Evolutionary conservation across 2,113 vertebrate species (phyloP).

Genomic region (Trochalopteron elliotii): DNA sequence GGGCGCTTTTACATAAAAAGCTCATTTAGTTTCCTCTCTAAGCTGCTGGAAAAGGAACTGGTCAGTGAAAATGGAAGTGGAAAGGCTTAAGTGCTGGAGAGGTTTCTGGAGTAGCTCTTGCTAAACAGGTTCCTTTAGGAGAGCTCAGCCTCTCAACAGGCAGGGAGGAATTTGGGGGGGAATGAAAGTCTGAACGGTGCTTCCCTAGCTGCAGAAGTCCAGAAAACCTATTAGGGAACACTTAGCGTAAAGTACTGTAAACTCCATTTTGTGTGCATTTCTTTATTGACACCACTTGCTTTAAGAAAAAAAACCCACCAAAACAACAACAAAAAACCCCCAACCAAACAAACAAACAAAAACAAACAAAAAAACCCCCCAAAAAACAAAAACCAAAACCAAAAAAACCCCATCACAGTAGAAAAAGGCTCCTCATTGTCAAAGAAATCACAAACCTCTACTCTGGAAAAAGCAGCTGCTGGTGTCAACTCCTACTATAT

Average conservation of each 20-base stretch:
- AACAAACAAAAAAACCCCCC: neutral
- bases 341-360: too few relatives aligned
- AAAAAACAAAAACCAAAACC: too few relatives aligned
- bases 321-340: too few relatives aligned
- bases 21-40: rapidly evolving
- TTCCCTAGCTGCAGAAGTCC: neutral
- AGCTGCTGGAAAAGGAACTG: neutral
- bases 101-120: neutral
- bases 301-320: neutral
- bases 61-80: neutral
- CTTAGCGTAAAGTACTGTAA: neutral
- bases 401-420: neutral
- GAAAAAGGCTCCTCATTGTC: neutral
- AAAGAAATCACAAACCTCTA: neutral
- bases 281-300: neutral
- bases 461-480: neutral
- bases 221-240: neutral
- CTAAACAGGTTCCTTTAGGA: neutral
- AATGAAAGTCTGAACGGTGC: neutral
- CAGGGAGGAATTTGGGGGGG: rapidly evolving
- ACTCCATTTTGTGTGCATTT: neutral
- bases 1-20: rapidly evolving
- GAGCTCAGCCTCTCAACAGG: neutral
- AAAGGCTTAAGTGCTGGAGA: neutral
- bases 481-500: neutral